Evolutionary conservation across 2,888 invertebrate species (phyloP), one percentile per base, ranked within the genome.

Genomic region (Tenthredo distinguenda): DNA sequence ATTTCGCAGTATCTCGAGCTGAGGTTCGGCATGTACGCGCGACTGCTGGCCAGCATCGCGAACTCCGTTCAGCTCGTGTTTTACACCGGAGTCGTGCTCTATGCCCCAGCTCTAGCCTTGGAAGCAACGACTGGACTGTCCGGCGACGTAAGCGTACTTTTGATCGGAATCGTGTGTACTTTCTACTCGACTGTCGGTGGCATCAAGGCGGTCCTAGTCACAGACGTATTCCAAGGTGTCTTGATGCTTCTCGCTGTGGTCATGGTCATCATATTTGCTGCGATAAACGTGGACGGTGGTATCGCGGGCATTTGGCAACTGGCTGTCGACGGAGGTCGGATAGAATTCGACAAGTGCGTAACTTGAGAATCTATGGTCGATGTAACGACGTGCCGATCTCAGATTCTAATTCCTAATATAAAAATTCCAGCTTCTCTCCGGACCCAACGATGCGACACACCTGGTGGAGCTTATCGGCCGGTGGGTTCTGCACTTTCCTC

Each of bases 161-260:
- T 93, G 18, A 94, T 95, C 84, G 95, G 95, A 4, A 90, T 96
- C 74, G 97, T 96, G 10, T 98, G 98, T 91, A 97, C 97, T 0
- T 97, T 98, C 92, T 98, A 98, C 91, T 97, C 98, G 0, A 96
- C 97, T 0, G 94, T 98, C 87, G 98, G 98, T 37, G 98, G 98
- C 31, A 98, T 98, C 96, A 98, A 98, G 93, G 98, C 98, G 1
- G 98, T 98, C 0, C 94, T 98, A 83, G 95, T 98, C 88, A 98
- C 98, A 0, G 98, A 98, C 92, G 95, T 98, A 0, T 96, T 98
- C 88, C 97, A 97, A 91, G 97, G 97, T 0, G 86, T 97, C 2
- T 94, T 98, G 4, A 98, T 98, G 98, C 97, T 97, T 91, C 96
- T 95, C 4, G 97, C 98, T 0, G 95, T 98, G 21, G 96, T 96